A percentile compares a stretch with the other conserved stretches of the same genome.
Conservation (phyloP, 2,113 vertebrate species). For the Turnix velox region DNA sequence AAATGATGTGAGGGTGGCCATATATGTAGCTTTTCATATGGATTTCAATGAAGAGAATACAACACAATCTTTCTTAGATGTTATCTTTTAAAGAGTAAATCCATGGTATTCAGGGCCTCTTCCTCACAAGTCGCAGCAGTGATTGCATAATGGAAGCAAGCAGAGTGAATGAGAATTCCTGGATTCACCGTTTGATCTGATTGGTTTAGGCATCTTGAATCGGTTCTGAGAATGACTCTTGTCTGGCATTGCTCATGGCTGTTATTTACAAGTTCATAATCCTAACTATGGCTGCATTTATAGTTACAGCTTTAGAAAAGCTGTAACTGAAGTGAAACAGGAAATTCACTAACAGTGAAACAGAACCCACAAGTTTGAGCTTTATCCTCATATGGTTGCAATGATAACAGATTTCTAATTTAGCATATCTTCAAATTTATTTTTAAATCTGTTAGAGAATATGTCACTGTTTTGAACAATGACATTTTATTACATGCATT, state of each 20-base stretch:
- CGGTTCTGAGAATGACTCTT: not conserved
- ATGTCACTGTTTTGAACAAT: not conserved
- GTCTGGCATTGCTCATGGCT: not conserved
- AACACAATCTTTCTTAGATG: not conserved
- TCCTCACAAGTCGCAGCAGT: not conserved
- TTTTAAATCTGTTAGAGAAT: not conserved
- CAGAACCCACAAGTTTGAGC: not conserved
- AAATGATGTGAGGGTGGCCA: not conserved
- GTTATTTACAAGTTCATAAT: not conserved
- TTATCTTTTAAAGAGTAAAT: not conserved
- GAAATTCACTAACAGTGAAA: not conserved
- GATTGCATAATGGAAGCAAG: not conserved
- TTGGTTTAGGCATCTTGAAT: not conserved
- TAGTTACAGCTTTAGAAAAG: not conserved
- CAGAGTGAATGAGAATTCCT: not conserved
- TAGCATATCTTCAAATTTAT: not conserved
- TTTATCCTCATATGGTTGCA: not conserved
- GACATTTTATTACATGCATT: not conserved
- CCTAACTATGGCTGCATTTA: not conserved
- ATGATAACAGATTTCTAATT: not conserved
- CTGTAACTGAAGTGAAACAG: constrained; percentile 10
- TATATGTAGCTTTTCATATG: not conserved
- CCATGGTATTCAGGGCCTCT: not conserved
- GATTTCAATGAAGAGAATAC: not conserved
- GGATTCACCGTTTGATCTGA: not conserved